A percentile compares a stretch with the other conserved stretches of the same genome.
These are phyloP conservation scores for Trichopria drosophilae DNA, from an alignment of 2,888 invertebrate species.

Conservation along the genomic window DNA sequence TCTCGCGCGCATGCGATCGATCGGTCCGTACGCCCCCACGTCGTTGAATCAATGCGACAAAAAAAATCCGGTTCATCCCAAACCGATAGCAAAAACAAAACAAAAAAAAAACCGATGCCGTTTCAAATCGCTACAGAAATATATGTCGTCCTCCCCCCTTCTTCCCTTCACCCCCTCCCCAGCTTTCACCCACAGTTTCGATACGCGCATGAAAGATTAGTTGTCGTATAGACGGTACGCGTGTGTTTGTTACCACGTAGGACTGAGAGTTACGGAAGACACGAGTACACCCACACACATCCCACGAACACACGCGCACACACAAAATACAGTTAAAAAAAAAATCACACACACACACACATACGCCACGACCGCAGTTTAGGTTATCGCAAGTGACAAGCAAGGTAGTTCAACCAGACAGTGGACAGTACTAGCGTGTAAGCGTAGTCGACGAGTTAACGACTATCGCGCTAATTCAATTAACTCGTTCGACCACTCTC, in stretches of 20 bases:
- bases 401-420: constrained; percentile 25
- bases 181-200: constrained; percentile 29
- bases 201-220: constrained; percentile 12
- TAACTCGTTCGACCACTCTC: constrained; percentile 29
- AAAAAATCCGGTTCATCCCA: too few relatives aligned
- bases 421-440: constrained; percentile 34
- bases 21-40: not conserved
- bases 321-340: constrained; percentile 26
- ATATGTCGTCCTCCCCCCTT: too few relatives aligned
- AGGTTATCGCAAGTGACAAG: constrained; percentile 25
- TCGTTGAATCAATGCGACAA: too few relatives aligned
- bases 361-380: too few relatives aligned
- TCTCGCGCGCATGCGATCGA: constrained; percentile 27
- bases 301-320: too few relatives aligned
- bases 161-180: too few relatives aligned
- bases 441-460: constrained; percentile 17
- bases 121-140: too few relatives aligned
- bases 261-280: constrained; percentile 25
- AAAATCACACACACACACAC: too few relatives aligned
- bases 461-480: constrained; percentile 28
- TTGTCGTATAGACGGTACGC: constrained; percentile 18
- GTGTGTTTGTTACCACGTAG: constrained; percentile 32
- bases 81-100: too few relatives aligned
- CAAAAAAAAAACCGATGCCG: too few relatives aligned
- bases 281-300: too few relatives aligned